These are phyloP conservation scores for Spinus olivaceus DNA, from an alignment of 2,797 vertebrate species.

Conservation along the genomic window DNA sequence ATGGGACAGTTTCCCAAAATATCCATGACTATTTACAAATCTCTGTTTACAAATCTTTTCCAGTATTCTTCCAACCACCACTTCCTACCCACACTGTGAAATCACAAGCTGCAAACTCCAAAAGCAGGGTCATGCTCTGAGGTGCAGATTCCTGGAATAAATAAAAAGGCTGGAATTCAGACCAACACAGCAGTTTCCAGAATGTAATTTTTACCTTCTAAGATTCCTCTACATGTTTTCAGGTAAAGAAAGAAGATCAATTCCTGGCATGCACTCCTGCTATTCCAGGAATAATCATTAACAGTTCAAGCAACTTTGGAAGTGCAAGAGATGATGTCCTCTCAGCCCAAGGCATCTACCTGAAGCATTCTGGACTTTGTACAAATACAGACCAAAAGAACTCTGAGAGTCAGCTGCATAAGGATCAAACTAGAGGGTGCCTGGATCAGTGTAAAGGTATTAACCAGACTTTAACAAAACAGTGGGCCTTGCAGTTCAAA, in stretches of 20 bases:
- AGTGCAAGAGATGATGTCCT: not conserved
- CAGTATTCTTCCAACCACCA: not conserved
- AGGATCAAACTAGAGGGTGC: not conserved
- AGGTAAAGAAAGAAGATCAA: not conserved
- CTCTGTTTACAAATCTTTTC: not conserved
- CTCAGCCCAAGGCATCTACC: not conserved
- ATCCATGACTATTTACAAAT: not conserved
- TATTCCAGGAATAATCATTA: not conserved
- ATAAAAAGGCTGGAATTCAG: not conserved
- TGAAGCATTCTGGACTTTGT: not conserved
- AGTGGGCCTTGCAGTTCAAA: not conserved
- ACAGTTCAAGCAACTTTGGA: not conserved
- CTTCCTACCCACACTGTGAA: not conserved
- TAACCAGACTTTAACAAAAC: not conserved
- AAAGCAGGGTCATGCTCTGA: rapidly evolving
- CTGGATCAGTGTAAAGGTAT: not conserved
- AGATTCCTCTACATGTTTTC: not conserved
- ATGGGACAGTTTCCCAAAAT: not conserved
- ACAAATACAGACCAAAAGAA: not conserved
- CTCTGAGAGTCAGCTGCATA: not conserved
- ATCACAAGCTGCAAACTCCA: not conserved
- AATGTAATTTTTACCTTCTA: not conserved
- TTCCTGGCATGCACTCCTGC: not conserved
- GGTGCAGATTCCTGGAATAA: not conserved
- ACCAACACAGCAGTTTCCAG: not conserved